Percentiles rank a stretch among this genome's conserved stretches.
These are phyloP conservation scores for Madoqua kirkii DNA, from an alignment of 2,113 vertebrate species.

Conservation along the genomic window DNA sequence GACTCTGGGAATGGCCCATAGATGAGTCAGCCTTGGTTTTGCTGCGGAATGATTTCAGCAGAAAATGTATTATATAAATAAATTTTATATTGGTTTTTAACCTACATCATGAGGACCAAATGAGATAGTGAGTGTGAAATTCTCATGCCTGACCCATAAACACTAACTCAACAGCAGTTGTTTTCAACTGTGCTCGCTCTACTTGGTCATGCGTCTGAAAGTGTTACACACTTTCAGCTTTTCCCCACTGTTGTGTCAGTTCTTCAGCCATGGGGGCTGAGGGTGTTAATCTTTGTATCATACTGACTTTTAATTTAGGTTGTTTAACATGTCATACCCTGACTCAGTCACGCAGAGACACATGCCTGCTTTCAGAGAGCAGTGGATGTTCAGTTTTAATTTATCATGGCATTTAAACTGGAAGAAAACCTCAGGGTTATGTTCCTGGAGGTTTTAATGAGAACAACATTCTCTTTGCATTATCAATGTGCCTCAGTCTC, in stretches of 20 bases:
- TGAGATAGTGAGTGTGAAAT: background rate
- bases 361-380: background rate
- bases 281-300: background rate
- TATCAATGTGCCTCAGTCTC: constrained; percentile 72
- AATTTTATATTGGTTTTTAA: background rate
- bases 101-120: background rate
- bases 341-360: background rate
- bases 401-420: background rate
- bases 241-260: background rate
- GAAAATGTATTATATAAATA: background rate
- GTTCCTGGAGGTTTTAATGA: constrained; percentile 14
- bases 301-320: background rate
- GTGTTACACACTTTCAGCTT: background rate
- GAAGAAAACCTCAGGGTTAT: constrained; percentile 2
- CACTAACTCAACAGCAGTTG: background rate
- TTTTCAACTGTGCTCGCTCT: background rate
- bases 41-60: background rate
- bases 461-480: constrained; percentile 57
- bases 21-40: background rate
- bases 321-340: background rate
- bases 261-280: background rate
- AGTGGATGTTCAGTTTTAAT: constrained; percentile 38
- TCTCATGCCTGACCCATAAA: background rate
- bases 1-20: background rate
- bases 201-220: background rate